Evolutionary conservation across 2,797 vertebrate genomes (phyloP), one percentile per base, ranked within the genome.

Genomic region (Sebastiscus tertius): DNA sequence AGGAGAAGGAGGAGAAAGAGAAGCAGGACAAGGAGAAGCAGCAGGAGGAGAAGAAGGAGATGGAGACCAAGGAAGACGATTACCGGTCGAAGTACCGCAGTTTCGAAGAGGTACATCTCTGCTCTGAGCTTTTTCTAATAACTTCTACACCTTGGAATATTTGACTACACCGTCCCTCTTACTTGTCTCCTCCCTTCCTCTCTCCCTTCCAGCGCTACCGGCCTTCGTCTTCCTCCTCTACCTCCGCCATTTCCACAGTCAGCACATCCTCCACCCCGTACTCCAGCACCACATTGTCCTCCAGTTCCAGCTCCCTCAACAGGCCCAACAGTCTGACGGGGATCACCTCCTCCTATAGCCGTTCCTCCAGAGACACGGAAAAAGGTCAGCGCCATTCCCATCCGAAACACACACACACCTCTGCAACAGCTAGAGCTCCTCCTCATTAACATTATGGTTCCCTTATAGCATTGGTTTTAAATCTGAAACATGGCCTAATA

Each of bases 1-100:
- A 98, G 81, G 98, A 99, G 93, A 98, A 97, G 88, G 98, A 99
- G 93, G 97, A 99, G 92, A 97, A 96, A 74, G 98, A 99, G 91
- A 98, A 99, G 88, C 97, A 99, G 75, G 97, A 99, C 87, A 97
- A 99, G 88, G 97, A 99, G 93, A 97, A 98, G 94, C 96, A 97
- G 93, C 97, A 98, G 89, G 97, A 99, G 87, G 97, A 99, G 90
- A 99, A 97, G 91, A 99, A 97, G 90, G 97, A 99, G 89, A 94
- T 93, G 0, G 98, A 99, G 96, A 94, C 91, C 18, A 98, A 96
- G 95, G 98, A 99, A 78, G 98, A 99, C 62, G 98, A 99, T 86
- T 99, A 98, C 92, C 96, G 97, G 76, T 97, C 97, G 33, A 98
- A 97, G 91, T 98, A 98, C 80, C 96, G 97, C 86, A 97, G 96